These are phyloP conservation scores for Cyanocitta stelleri DNA, from an alignment of 2,113 vertebrate genomes.

Conservation along the genomic window DNA sequence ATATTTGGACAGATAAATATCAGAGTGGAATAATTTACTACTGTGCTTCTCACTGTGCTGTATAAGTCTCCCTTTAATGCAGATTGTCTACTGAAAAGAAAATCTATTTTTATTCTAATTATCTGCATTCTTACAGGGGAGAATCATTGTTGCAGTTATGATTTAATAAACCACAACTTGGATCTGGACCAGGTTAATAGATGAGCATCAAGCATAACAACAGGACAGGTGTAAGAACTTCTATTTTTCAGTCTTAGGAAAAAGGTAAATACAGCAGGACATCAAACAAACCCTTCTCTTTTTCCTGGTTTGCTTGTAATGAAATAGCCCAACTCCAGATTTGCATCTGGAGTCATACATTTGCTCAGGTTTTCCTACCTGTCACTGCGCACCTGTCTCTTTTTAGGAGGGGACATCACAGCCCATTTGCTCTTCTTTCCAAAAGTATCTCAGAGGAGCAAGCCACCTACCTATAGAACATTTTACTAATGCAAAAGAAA, in stretches of 20 bases:
- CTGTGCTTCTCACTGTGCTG: background rate
- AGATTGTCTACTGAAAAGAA: background rate
- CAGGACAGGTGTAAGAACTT: background rate
- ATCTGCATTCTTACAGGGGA: background rate
- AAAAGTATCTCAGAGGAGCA: background rate
- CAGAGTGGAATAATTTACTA: constrained; percentile 12
- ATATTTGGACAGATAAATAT: background rate
- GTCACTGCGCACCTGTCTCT: background rate
- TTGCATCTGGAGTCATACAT: background rate
- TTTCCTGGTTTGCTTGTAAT: background rate
- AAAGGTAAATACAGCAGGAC: background rate
- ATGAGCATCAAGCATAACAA: background rate
- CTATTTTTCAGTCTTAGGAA: background rate
- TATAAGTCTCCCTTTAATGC: background rate
- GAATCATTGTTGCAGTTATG: background rate
- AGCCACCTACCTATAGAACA: background rate
- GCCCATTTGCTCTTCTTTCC: background rate
- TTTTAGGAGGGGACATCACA: background rate
- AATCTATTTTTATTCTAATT: constrained; percentile 26
- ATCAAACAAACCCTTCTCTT: background rate
- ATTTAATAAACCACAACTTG: constrained; percentile 28
- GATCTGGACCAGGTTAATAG: background rate
- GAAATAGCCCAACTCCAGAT: background rate
- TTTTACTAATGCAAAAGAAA: background rate
- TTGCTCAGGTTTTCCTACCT: background rate